Evolutionary conservation across 2,888 invertebrate species (phyloP).

Genomic region (Piscicola geometra): DNA sequence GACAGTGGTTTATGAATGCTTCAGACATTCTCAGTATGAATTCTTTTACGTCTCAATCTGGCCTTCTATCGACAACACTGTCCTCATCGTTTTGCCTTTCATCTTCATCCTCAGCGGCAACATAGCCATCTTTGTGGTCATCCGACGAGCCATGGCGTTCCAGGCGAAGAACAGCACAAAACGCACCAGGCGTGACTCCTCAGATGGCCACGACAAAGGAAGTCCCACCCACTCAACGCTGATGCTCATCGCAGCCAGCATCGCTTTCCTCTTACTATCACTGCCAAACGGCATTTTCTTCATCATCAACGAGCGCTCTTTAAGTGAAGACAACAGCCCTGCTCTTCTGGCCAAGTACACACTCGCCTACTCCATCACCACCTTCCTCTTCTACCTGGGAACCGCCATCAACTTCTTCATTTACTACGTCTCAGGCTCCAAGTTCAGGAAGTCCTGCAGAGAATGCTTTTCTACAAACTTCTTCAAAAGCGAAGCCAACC

Average conservation of each 20-base stretch:
- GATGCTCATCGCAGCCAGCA: slow-evolving; percentile 26
- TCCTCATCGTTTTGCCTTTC: slow-evolving; percentile 48
- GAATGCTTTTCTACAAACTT: slow-evolving; percentile 4
- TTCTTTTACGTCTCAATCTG: slow-evolving; percentile 40
- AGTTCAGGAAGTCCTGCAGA: slow-evolving; percentile 27
- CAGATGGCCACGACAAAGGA: neutral
- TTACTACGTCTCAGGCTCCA: slow-evolving; percentile 24
- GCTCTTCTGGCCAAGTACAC: neutral
- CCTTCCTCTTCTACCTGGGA: slow-evolving; percentile 20
- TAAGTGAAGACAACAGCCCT: neutral
- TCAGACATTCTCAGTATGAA: neutral
- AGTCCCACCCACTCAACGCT: slow-evolving; percentile 3
- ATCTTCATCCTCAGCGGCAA: slow-evolving; percentile 47
- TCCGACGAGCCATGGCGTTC: slow-evolving; percentile 38
- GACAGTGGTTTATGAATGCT: neutral
- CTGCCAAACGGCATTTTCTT: slow-evolving; percentile 25
- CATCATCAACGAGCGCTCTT: neutral
- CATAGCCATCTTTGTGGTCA: slow-evolving; percentile 45
- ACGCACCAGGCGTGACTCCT: neutral
- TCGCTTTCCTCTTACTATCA: slow-evolving; percentile 8
- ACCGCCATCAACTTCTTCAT: slow-evolving; percentile 26
- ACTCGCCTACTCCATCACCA: slow-evolving; percentile 9
- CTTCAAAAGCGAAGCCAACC: slow-evolving; percentile 8
- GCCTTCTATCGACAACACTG: slow-evolving; percentile 49
- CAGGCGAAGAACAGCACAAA: neutral